Percentiles rank a stretch among this genome's conserved stretches.
These are phyloP conservation scores for Micrasema longulum DNA, from an alignment of 1,140 invertebrate species.

Conservation along the genomic window DNA sequence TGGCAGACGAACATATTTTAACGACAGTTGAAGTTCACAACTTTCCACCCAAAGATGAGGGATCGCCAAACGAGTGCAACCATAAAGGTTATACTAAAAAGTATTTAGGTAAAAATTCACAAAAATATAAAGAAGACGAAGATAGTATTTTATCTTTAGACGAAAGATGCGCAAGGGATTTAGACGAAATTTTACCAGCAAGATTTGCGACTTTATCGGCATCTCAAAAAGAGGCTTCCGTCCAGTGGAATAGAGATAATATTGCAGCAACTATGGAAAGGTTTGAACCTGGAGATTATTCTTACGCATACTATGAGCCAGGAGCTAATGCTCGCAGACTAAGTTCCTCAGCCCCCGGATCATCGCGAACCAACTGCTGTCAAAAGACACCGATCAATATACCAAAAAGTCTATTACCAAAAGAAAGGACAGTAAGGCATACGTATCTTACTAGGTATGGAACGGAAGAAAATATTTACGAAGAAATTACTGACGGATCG, in stretches of 20 bases:
- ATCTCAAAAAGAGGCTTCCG: slow-evolving; percentile 60
- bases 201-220: slow-evolving; percentile 65
- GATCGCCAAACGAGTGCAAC: slow-evolving; percentile 59
- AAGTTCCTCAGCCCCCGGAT: slow-evolving; percentile 72
- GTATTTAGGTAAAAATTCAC: slow-evolving; percentile 57
- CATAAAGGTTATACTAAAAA: slow-evolving; percentile 51
- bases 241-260: slow-evolving; percentile 70
- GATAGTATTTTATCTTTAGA: slow-evolving; percentile 66
- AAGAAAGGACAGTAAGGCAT: slow-evolving; percentile 67
- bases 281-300: slow-evolving; percentile 76
- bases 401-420: slow-evolving; percentile 59
- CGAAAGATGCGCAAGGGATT: slow-evolving; percentile 65
- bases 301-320: slow-evolving; percentile 83
- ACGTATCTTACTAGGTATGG: slow-evolving; percentile 83
- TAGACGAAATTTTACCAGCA: slow-evolving; percentile 67
- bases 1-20: slow-evolving; percentile 63
- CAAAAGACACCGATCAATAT: slow-evolving; percentile 58
- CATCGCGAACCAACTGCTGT: slow-evolving; percentile 61
- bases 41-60: slow-evolving; percentile 66
- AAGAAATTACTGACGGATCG: slow-evolving; percentile 80
- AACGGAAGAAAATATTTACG: slow-evolving; percentile 89
- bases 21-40: slow-evolving; percentile 67
- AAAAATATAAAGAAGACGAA: slow-evolving; percentile 59
- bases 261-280: slow-evolving; percentile 73
- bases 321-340: slow-evolving; percentile 69